Percentiles rank a stretch among this genome's conserved stretches.
These are phyloP conservation scores for Atta cephalotes DNA, from an alignment of 1,140 invertebrate species.

Conservation along the genomic window DNA sequence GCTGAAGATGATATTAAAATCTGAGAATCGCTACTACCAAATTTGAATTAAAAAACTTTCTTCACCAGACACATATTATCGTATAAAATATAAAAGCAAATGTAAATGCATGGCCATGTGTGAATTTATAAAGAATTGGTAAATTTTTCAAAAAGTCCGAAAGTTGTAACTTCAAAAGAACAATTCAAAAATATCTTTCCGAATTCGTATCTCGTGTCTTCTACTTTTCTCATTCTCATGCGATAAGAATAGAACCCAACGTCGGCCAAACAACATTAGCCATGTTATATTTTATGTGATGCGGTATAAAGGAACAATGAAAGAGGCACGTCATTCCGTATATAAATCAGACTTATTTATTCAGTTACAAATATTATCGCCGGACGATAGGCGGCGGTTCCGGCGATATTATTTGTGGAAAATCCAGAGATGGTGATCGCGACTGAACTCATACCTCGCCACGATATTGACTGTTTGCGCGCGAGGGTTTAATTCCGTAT, in stretches of 20 bases:
- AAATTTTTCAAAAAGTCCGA: conserved; percentile 16
- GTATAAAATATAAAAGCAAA: neutral
- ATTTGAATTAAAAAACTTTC: neutral
- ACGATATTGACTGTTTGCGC: conserved; percentile 57
- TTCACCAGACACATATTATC: conserved; percentile 35
- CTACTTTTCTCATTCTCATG: conserved; percentile 32
- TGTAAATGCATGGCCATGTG: conserved; percentile 22
- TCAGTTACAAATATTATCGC: conserved; percentile 57
- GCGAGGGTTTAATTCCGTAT: conserved; percentile 51
- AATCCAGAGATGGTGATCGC: conserved; percentile 43
- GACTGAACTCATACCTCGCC: conserved; percentile 30
- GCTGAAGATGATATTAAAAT: conserved; percentile 12
- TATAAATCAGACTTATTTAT: conserved; percentile 63
- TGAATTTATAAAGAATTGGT: conserved; percentile 3
- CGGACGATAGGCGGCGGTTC: conserved; percentile 29
- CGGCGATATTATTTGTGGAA: conserved; percentile 30
- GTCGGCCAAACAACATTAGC: conserved; percentile 2
- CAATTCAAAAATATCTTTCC: conserved; percentile 36
- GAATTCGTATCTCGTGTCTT: conserved; percentile 47
- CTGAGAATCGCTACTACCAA: neutral
- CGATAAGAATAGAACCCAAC: conserved; percentile 9
- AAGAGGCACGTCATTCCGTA: conserved; percentile 23
- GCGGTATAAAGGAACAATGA: conserved; percentile 49
- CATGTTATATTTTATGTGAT: conserved; percentile 49
- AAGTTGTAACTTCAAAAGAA: conserved; percentile 22